Evolutionary conservation across 2,113 vertebrate species (phyloP).

Genomic region (Nycticorax nycticorax): DNA sequence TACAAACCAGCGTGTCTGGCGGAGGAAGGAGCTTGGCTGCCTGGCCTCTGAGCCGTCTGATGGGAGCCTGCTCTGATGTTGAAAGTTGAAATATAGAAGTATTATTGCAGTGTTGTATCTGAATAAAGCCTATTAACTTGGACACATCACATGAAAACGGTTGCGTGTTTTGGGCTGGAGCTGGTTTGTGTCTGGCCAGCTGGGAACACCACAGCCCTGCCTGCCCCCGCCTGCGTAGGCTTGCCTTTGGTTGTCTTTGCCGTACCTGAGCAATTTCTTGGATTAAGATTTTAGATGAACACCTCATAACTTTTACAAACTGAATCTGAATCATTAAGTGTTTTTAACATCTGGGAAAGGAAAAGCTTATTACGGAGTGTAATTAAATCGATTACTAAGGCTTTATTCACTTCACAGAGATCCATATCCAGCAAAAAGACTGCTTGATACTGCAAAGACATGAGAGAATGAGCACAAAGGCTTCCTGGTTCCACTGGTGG

Average conservation of each 20-base stretch:
- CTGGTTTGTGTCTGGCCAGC: constrained; percentile 34
- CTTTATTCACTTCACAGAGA: background rate
- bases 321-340: constrained; percentile 5
- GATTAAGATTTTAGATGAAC: background rate
- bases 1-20: background rate
- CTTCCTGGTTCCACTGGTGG: background rate
- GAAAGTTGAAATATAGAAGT: background rate
- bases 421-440: background rate
- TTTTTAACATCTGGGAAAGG: constrained; percentile 7
- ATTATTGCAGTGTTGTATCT: background rate
- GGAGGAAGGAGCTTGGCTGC: background rate
- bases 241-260: constrained; percentile 3
- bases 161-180: background rate
- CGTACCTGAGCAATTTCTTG: background rate
- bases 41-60: background rate
- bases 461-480: background rate
- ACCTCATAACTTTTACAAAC: background rate
- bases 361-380: background rate
- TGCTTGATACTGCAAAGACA: background rate
- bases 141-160: background rate
- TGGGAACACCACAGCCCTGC: background rate
- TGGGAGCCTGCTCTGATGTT: background rate
- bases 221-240: background rate
- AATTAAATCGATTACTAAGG: constrained; percentile 10
- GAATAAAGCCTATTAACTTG: constrained; percentile 1